phyloP scores from a whole-genome alignment of 2,113 vertebrate species.

The Ceyx melanurus region DNA sequence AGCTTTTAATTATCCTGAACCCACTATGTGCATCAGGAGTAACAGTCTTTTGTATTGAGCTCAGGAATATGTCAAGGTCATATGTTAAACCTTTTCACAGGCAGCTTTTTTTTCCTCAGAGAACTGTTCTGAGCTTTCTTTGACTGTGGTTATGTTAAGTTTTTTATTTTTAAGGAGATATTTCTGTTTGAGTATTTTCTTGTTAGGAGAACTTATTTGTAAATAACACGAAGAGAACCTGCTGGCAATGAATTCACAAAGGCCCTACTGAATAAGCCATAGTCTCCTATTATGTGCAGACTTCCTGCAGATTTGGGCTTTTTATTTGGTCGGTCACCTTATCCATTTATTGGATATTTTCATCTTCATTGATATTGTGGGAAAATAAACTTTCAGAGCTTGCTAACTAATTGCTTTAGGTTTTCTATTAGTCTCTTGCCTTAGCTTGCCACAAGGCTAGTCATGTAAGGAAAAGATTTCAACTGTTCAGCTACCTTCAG shows the following conservation, averaged over 20 bases:
- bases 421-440: not conserved
- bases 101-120: not conserved
- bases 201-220: not conserved
- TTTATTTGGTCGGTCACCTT: not conserved
- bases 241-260: not conserved
- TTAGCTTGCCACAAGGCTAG: not conserved
- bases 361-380: not conserved
- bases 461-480: not conserved
- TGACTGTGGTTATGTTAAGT: not conserved
- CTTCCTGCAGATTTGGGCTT: not conserved
- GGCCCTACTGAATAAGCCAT: not conserved
- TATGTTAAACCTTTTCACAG: not conserved
- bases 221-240: not conserved
- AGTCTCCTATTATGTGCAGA: not conserved
- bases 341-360: not conserved
- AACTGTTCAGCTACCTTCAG: not conserved
- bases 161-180: not conserved
- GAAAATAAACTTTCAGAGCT: not conserved
- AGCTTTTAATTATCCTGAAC: not conserved
- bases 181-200: not conserved
- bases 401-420: accelerated
- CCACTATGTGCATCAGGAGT: not conserved
- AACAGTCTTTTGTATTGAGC: not conserved
- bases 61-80: not conserved
- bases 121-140: not conserved